phyloP scores from a whole-genome alignment of 2,888 invertebrate species.

The Drosophila trichaetosa region DNA sequence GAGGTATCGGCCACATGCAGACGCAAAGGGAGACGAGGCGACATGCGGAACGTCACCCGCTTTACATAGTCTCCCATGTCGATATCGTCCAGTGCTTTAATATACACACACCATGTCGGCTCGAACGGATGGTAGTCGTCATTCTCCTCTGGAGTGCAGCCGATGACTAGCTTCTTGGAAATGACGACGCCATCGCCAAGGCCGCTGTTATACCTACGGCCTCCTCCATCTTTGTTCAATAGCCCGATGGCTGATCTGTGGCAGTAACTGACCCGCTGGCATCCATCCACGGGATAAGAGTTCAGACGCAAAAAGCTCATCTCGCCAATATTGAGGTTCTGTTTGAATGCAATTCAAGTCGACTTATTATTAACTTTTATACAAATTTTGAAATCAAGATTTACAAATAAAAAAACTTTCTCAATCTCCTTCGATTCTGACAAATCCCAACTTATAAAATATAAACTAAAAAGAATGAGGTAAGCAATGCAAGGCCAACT shows the following conservation, averaged over 20 bases:
- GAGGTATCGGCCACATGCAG: slow-evolving; percentile 49
- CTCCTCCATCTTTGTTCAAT: background rate
- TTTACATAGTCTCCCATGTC: slow-evolving; percentile 58
- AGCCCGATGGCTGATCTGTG: background rate
- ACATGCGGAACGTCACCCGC: slow-evolving; percentile 59
- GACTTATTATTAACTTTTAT: background rate
- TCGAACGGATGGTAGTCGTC: slow-evolving; percentile 57
- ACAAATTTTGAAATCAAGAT: background rate
- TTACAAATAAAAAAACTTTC: background rate
- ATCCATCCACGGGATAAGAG: slow-evolving; percentile 18
- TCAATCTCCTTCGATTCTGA: background rate
- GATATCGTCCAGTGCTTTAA: slow-evolving; percentile 34
- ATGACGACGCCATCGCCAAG: slow-evolving; percentile 48
- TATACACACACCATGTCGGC: slow-evolving; percentile 67
- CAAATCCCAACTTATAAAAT: background rate
- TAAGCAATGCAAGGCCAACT: background rate
- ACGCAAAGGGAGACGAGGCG: slow-evolving; percentile 59
- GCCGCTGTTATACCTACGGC: slow-evolving; percentile 1
- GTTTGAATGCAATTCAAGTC: background rate
- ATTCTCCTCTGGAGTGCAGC: slow-evolving; percentile 57
- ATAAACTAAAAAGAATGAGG: background rate
- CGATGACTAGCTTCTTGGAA: slow-evolving; percentile 50
- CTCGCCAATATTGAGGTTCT: background rate
- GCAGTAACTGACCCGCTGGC: slow-evolving; percentile 44
- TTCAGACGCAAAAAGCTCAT: slow-evolving; percentile 22